Evolutionary conservation across 2,888 invertebrate species (phyloP).

Genomic region (Drosophila ezoana): DNA sequence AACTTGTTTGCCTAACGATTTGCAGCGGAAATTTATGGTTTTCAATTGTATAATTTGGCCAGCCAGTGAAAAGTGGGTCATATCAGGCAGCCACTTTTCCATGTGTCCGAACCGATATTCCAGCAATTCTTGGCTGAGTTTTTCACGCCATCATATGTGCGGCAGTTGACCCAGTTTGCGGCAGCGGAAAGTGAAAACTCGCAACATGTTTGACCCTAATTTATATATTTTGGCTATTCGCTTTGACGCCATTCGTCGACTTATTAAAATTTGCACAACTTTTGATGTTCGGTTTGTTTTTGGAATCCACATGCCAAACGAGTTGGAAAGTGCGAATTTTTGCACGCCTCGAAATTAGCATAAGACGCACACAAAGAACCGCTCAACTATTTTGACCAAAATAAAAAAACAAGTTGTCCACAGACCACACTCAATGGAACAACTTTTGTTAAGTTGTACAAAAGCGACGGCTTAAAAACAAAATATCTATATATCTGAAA

Average conservation of each 20-base stretch:
- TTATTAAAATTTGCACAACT: constrained; percentile 61
- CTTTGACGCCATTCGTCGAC: constrained; percentile 39
- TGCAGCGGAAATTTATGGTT: constrained; percentile 70
- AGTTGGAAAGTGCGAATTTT: constrained; percentile 83
- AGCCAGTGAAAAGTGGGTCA: constrained; percentile 57
- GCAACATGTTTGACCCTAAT: constrained; percentile 73
- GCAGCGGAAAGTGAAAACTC: constrained; percentile 73
- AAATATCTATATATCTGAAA: constrained; percentile 11
- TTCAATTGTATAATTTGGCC: constrained; percentile 45
- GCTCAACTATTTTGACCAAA: constrained; percentile 17
- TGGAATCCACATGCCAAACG: constrained; percentile 60
- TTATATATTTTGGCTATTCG: constrained; percentile 60
- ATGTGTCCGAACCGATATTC: constrained; percentile 47
- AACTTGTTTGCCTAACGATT: constrained; percentile 69
- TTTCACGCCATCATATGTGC: constrained; percentile 13
- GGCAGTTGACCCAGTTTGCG: constrained; percentile 54
- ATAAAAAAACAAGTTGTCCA: constrained; percentile 11
- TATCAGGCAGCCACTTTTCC: constrained; percentile 10
- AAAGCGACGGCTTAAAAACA: constrained; percentile 18
- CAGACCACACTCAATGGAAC: constrained; percentile 25
- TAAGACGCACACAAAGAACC: constrained; percentile 42
- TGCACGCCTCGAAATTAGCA: constrained; percentile 79
- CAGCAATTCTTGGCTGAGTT: constrained; percentile 39
- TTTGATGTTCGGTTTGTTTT: constrained; percentile 39
- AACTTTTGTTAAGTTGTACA: constrained; percentile 20